phyloP scores from a whole-genome alignment of 2,888 invertebrate genomes.

The Geophilus truncorum region DNA sequence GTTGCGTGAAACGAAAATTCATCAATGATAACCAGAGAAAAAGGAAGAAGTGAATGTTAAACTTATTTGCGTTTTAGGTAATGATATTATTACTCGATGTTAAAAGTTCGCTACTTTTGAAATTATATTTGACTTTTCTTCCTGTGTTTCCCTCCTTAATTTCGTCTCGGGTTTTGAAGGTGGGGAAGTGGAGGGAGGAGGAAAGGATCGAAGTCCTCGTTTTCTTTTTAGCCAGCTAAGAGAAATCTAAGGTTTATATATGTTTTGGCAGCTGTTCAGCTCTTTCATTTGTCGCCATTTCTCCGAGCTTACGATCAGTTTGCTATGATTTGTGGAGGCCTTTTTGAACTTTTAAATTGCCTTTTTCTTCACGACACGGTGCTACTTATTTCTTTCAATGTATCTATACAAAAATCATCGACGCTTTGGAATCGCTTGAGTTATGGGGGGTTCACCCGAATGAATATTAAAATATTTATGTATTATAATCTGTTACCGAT shows the following conservation, averaged over 20 bases:
- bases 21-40: not conserved
- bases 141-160: not conserved
- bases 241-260: not conserved
- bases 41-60: no score
- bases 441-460: not conserved
- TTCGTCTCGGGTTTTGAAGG: no score
- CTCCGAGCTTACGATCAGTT: not conserved
- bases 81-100: not conserved
- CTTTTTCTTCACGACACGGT: not conserved
- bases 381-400: not conserved
- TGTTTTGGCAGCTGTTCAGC: not conserved
- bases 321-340: not conserved
- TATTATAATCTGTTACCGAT: no score
- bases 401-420: not conserved
- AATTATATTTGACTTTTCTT: not conserved
- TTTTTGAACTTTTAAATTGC: not conserved
- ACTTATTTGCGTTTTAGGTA: not conserved
- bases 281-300: not conserved
- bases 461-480: not conserved
- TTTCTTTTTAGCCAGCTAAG: not conserved
- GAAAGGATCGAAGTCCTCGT: not conserved
- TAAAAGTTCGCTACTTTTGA: no score
- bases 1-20: not conserved
- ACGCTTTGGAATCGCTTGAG: not conserved
- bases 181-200: no score